phyloP scores from a whole-genome alignment of 2,888 invertebrate genomes.

The Alcis repandata region DNA sequence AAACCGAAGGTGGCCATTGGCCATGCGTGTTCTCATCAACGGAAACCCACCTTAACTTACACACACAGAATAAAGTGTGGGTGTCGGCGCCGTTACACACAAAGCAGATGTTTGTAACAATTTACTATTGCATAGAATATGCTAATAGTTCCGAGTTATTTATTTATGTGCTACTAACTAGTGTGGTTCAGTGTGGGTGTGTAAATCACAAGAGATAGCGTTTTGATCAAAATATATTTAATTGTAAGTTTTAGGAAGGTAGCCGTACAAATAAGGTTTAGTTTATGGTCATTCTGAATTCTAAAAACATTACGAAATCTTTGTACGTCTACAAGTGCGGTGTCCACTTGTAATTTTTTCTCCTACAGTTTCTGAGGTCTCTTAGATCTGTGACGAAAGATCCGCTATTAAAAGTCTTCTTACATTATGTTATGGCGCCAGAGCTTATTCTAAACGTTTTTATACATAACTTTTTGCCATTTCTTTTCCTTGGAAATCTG shows the following conservation, averaged over 20 bases:
- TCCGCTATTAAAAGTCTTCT: too few species aligned
- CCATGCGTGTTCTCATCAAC: background rate
- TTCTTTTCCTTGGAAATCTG: too few species aligned
- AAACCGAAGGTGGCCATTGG: too few species aligned
- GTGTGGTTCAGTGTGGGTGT: conserved; percentile 1
- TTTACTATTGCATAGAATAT: conserved; percentile 27
- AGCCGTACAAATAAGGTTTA: too few species aligned
- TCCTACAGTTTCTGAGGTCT: too few species aligned
- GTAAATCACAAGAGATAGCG: conserved; percentile 21
- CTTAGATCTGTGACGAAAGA: too few species aligned
- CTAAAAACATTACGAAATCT: too few species aligned
- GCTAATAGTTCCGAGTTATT: conserved; percentile 32
- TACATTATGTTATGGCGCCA: too few species aligned
- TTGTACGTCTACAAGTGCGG: background rate
- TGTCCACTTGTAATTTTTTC: too few species aligned
- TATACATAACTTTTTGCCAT: background rate
- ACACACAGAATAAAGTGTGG: conserved; percentile 21
- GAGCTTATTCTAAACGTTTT: too few species aligned
- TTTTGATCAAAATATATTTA: background rate
- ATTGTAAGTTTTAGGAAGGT: background rate
- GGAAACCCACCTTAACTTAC: conserved; percentile 10
- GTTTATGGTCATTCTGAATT: too few species aligned
- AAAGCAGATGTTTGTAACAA: conserved; percentile 31
- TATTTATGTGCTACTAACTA: conserved; percentile 34
- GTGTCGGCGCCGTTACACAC: conserved; percentile 33